A percentile compares a stretch with the other conserved stretches of the same genome.
Conservation (phyloP, 1,140 invertebrate genomes). For the Oncopodura yosiiana region DNA sequence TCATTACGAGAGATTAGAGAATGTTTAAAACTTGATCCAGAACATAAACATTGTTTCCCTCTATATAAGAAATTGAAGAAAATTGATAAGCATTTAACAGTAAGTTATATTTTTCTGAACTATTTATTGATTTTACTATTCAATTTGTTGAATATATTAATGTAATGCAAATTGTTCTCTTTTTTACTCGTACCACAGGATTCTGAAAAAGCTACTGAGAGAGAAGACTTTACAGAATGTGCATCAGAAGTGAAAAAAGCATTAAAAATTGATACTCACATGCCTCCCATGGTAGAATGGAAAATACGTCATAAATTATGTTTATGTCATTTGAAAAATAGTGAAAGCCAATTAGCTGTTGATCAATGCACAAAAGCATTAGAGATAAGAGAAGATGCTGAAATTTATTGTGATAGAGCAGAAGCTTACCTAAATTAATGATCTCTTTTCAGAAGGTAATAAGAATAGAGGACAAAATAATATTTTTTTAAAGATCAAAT, state of each 20-base stretch:
- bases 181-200: too few species aligned
- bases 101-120: too few species aligned
- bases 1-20: constrained; percentile 87
- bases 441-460: constrained; percentile 85
- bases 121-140: too few species aligned
- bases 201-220: constrained; percentile 45
- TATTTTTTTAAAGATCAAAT: too few species aligned
- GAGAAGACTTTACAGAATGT: constrained; percentile 64
- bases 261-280: constrained; percentile 52
- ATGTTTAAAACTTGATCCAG: constrained; percentile 94
- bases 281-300: constrained; percentile 49
- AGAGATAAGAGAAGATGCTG: constrained; percentile 62
- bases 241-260: constrained; percentile 58
- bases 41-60: constrained; percentile 91
- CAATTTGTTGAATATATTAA: too few species aligned
- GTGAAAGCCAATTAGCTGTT: constrained; percentile 52
- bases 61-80: constrained; percentile 97
- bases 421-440: constrained; percentile 81
- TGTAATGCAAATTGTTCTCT: too few species aligned
- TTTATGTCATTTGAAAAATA: constrained; percentile 59
- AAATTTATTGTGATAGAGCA: constrained; percentile 77
- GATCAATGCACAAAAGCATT: constrained; percentile 69
- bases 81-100: constrained; percentile 72
- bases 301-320: constrained; percentile 51
- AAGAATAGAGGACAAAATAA: background rate